Base-by-base conservation (phyloP, 2,888 invertebrate genomes). In the Lucinisca nassula region DNA sequence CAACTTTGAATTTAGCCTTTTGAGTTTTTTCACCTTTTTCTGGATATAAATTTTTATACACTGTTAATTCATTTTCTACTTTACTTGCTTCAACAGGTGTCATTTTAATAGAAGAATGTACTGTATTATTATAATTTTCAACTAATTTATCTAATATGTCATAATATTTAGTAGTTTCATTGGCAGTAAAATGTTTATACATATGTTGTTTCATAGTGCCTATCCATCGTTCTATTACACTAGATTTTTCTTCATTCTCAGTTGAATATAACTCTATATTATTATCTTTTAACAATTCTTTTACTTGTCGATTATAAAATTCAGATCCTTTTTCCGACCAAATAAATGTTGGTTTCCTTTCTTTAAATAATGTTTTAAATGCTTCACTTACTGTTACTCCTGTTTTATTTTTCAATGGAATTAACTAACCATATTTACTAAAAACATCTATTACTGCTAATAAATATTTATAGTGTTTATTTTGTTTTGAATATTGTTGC, bases 331-430 rank as follows among this genome's bases (percentile, higher is more conserved):
- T 74, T 45, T 84, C 80, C 2, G 73, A 82, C 84, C 79, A 73
- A 1, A 84, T 40, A 49, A 80, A 38, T 3, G 8, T 80, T 35
- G 80, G 73, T 55, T 78, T 67, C 27, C 73, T 14, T 12, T 38
- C 37, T n/a, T 55, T 40, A 37, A 67, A n/a, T 30, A 78, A 51
- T 77, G 45, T 70, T 70, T 72, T 51, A 55, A 83, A 78, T n/a
- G 74, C 76, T 67, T 79, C 51, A 35, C 45, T 77, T 30, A 85
- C 81, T 55, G 77, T 32, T 85, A 27, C 27, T 72, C 80, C 81
- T 40, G 85, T 87, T 83, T 80, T 82, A 61, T 85, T 67, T 83
- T 89, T 84, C 14, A 82, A 73, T 27, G 89, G 80, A 30, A 79
- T 55, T n/a, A 84, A 78, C 83, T 83, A 89, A 45, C 79, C 83